Percentiles rank a stretch among this genome's conserved stretches.
phyloP scores from a whole-genome alignment of 2,113 vertebrate species.

The Naja naja region DNA sequence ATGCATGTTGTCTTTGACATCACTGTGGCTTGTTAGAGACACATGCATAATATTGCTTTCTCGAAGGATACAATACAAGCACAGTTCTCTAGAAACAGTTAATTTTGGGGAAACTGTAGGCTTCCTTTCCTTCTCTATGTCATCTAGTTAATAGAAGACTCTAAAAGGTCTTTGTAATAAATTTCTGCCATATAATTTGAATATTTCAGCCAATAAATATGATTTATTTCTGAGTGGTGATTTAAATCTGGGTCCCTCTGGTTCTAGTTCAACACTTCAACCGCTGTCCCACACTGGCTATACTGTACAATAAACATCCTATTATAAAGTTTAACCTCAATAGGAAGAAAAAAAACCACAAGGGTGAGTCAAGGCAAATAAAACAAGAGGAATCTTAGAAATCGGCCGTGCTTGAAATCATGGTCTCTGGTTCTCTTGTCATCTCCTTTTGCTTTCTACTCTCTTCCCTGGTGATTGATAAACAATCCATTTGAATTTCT shows the following conservation, averaged over 20 bases:
- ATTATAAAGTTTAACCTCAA: background rate
- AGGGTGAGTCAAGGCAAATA: background rate
- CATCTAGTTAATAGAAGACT: background rate
- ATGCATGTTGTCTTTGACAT: background rate
- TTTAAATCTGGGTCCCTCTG: background rate
- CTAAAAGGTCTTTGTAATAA: background rate
- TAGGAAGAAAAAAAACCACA: background rate
- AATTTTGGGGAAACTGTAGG: background rate
- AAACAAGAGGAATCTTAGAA: background rate
- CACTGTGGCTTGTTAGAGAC: background rate
- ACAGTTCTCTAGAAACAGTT: background rate
- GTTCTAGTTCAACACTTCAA: background rate
- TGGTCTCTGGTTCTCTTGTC: background rate
- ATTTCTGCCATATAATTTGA: background rate
- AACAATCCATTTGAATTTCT: background rate
- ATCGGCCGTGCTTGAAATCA: rapidly evolving
- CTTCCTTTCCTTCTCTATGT: background rate
- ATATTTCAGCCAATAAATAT: background rate
- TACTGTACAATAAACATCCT: background rate
- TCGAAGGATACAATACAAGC: background rate
- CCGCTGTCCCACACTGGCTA: background rate
- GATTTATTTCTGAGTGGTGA: background rate
- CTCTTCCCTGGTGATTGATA: background rate
- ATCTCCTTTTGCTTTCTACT: background rate
- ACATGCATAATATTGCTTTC: background rate